A percentile compares a stretch with the other conserved stretches of the same genome.
These are phyloP conservation scores for Pollenia labialis DNA, from an alignment of 2,888 invertebrate genomes.

Conservation along the genomic window DNA sequence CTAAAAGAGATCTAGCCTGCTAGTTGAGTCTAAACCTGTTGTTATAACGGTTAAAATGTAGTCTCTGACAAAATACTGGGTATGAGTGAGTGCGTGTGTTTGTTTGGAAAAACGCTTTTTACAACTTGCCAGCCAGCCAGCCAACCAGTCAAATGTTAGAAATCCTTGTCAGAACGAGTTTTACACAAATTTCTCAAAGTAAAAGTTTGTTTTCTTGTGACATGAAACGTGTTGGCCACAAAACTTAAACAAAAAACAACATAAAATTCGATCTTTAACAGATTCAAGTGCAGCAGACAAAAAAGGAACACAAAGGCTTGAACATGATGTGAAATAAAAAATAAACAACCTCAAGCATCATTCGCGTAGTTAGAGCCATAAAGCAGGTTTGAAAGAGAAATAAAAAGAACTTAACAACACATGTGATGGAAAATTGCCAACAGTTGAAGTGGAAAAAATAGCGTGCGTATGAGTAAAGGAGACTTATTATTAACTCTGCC, in stretches of 20 bases:
- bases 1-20: neutral
- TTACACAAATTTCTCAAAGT: conserved; percentile 70
- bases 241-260: conserved; percentile 13
- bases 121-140: neutral
- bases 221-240: conserved; percentile 69
- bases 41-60: conserved; percentile 65
- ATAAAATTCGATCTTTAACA: conserved; percentile 63
- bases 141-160: conserved; percentile 40
- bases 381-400: neutral
- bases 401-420: conserved; percentile 44
- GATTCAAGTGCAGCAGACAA: conserved; percentile 65
- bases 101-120: conserved; percentile 22
- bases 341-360: conserved; percentile 43
- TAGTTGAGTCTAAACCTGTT: conserved; percentile 53
- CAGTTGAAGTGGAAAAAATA: conserved; percentile 19
- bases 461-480: neutral
- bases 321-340: conserved; percentile 38
- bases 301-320: conserved; percentile 2
- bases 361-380: neutral
- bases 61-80: neutral
- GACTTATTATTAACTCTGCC: neutral
- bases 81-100: conserved; percentile 23
- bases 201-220: conserved; percentile 70
- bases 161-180: conserved; percentile 70
- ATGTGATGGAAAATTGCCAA: conserved; percentile 43